Evolutionary conservation across 1,140 invertebrate species (phyloP).

Genomic region (Zaprionus tsacasi): DNA sequence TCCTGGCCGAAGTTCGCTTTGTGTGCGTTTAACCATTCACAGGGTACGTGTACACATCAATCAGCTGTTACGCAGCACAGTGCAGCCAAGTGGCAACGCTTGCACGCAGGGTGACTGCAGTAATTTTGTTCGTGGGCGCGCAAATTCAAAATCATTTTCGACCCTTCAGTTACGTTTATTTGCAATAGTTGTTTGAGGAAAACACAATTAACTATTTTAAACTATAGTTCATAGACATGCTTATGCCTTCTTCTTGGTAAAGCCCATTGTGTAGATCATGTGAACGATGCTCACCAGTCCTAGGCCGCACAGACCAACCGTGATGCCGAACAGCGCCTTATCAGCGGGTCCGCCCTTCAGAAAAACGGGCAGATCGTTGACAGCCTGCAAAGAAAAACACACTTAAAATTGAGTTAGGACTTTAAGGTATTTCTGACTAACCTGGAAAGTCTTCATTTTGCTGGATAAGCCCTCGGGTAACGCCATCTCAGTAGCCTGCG

Average conservation of each 20-base stretch:
- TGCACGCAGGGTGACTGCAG: background rate
- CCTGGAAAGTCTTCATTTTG: slow-evolving; percentile 83
- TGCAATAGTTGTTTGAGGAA: slow-evolving; percentile 3
- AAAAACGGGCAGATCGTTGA: slow-evolving; percentile 78
- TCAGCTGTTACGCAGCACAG: slow-evolving; percentile 28
- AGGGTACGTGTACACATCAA: slow-evolving; percentile 15
- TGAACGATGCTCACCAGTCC: slow-evolving; percentile 73
- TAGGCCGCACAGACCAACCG: slow-evolving; percentile 71
- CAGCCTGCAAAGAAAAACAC: slow-evolving; percentile 46
- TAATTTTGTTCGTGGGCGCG: background rate
- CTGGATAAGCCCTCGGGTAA: slow-evolving; percentile 73
- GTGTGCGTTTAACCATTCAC: slow-evolving; percentile 53
- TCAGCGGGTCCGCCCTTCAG: slow-evolving; percentile 79
- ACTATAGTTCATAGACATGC: background rate
- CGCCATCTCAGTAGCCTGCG: slow-evolving; percentile 52
- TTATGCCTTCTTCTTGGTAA: slow-evolving; percentile 80
- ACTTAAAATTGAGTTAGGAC: background rate
- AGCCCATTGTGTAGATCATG: slow-evolving; percentile 78
- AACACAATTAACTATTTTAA: background rate
- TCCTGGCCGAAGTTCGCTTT: slow-evolving; percentile 41
- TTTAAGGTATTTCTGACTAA: background rate
- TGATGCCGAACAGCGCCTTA: slow-evolving; percentile 77
- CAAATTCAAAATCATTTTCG: slow-evolving; percentile 5
- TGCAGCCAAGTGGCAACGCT: background rate
- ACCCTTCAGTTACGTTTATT: slow-evolving; percentile 9